These are phyloP conservation scores for Eurypyga helias DNA, from an alignment of 2,113 vertebrate genomes.

Conservation along the genomic window DNA sequence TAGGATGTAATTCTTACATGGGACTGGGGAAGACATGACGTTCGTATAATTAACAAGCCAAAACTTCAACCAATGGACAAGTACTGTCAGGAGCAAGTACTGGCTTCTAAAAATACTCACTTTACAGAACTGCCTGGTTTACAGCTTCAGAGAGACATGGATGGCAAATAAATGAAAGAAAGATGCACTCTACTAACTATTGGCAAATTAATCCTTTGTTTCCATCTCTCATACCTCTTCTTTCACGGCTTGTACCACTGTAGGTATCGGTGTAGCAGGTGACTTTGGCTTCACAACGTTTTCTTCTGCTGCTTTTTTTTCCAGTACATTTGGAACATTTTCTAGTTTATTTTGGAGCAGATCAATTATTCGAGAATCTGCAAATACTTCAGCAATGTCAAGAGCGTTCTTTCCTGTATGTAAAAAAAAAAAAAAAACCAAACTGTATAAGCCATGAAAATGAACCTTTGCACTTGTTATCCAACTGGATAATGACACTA, in stretches of 20 bases:
- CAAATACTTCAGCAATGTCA: conserved; percentile 83
- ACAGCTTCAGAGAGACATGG: background rate
- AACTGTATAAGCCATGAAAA: background rate
- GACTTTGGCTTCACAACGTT: conserved; percentile 65
- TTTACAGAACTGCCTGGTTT: background rate
- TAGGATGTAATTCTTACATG: background rate
- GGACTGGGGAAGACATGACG: background rate
- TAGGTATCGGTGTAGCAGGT: background rate
- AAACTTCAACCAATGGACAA: background rate
- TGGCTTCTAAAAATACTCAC: background rate
- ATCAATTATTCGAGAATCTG: conserved; percentile 80
- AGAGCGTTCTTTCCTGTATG: conserved; percentile 82
- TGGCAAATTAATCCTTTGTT: background rate
- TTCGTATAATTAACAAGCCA: background rate
- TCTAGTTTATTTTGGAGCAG: conserved; percentile 82
- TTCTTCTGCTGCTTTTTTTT: conserved; percentile 64
- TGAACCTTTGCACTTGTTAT: background rate
- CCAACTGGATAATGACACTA: background rate
- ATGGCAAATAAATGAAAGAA: background rate
- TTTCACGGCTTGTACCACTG: conserved; percentile 9
- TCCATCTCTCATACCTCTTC: conserved; percentile 59
- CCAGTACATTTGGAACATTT: conserved; percentile 73
- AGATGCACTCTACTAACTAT: background rate
- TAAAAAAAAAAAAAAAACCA: background rate
- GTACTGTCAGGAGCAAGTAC: background rate